A percentile compares a stretch with the other conserved stretches of the same genome.
phyloP scores from a whole-genome alignment of 2,797 vertebrate species.

The Catostomus latipinnis region DNA sequence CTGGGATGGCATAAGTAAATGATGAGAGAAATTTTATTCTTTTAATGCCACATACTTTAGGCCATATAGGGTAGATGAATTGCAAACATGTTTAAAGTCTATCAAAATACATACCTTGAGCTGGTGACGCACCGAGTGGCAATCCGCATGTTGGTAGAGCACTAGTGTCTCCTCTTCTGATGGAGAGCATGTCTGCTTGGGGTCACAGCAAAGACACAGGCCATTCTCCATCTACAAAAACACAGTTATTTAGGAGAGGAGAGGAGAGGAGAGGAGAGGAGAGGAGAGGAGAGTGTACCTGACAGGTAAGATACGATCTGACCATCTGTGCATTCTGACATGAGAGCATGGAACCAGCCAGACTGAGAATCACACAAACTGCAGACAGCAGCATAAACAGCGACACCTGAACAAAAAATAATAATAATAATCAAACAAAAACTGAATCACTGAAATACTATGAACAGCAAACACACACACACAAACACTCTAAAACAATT shows the following conservation, averaged over 20 bases:
- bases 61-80: too few relatives aligned
- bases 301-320: constrained; percentile 86
- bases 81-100: too few relatives aligned
- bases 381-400: constrained; percentile 97
- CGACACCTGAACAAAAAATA: constrained; percentile 81
- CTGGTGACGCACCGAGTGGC: constrained; percentile 85
- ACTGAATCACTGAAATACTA: constrained; percentile 21
- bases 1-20: too few relatives aligned
- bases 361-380: constrained; percentile 93
- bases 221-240: constrained; percentile 79
- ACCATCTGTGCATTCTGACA: constrained; percentile 98
- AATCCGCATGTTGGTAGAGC: constrained; percentile 86
- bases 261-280: background rate
- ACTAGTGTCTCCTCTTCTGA: constrained; percentile 85
- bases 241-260: background rate
- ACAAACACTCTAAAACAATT: background rate
- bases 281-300: constrained; percentile 58
- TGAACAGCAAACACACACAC: background rate
- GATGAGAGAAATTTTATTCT: too few relatives aligned
- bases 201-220: constrained; percentile 80
- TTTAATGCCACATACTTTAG: too few relatives aligned
- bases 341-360: constrained; percentile 95
- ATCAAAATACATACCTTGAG: constrained; percentile 82
- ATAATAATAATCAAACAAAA: constrained; percentile 13
- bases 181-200: constrained; percentile 73